phyloP scores from a whole-genome alignment of 2,113 vertebrate species.

The Grammomys dolichurus region DNA sequence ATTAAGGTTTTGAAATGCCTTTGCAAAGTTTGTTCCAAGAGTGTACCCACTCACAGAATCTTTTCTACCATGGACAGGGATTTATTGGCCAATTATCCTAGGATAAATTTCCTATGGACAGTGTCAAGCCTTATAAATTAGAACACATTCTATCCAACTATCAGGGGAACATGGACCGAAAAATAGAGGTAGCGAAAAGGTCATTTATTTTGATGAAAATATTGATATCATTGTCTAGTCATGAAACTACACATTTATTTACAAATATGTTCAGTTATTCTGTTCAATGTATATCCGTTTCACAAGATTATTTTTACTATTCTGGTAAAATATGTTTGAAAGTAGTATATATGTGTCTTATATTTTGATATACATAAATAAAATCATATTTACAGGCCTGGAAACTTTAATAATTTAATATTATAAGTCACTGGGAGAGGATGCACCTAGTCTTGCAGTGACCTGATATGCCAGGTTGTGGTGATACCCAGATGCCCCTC shows the following conservation, averaged over 20 bases:
- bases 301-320: neutral
- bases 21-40: neutral
- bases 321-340: neutral
- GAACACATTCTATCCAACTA: neutral
- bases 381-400: neutral
- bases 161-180: neutral
- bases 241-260: neutral
- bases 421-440: neutral
- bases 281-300: neutral
- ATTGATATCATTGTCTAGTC: neutral
- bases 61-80: neutral
- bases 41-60: neutral
- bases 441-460: no score
- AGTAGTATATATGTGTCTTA: neutral
- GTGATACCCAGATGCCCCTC: no score
- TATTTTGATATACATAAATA: neutral
- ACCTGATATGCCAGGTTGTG: no score
- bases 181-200: neutral
- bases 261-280: neutral
- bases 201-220: conserved; percentile 19
- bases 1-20: neutral
- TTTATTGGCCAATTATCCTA: neutral
- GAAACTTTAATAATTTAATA: conserved; percentile 4
- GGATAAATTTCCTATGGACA: neutral
- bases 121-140: neutral